These are phyloP conservation scores for Cryptocheilus praepositus DNA, from an alignment of 2,888 invertebrate species.

Conservation along the genomic window DNA sequence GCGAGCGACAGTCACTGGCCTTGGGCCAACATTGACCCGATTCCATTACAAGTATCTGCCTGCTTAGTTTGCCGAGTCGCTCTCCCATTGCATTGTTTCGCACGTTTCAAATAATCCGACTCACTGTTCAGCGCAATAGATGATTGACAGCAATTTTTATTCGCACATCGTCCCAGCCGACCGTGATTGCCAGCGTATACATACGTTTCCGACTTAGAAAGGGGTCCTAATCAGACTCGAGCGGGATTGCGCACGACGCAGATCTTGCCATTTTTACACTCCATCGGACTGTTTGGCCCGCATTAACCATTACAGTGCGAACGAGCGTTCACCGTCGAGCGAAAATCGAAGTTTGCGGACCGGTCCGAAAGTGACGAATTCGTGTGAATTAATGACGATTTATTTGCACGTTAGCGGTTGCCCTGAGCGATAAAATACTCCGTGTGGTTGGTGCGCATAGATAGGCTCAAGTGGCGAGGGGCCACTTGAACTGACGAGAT, in stretches of 20 bases:
- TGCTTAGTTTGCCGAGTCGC: too few species aligned
- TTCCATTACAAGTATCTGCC: slow-evolving; percentile 60
- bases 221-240: too few species aligned
- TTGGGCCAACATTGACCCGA: slow-evolving; percentile 68
- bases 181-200: too few species aligned
- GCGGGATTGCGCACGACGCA: background rate
- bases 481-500: slow-evolving; percentile 69
- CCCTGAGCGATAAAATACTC: slow-evolving; percentile 35
- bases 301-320: background rate
- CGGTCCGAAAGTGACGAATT: background rate
- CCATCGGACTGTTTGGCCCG: background rate
- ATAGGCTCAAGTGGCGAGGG: slow-evolving; percentile 67
- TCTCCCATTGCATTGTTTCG: too few species aligned
- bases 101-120: too few species aligned
- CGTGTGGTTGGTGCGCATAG: slow-evolving; percentile 41
- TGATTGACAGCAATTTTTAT: too few species aligned
- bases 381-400: slow-evolving; percentile 6
- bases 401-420: slow-evolving; percentile 7
- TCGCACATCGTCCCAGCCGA: too few species aligned
- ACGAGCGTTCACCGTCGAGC: background rate
- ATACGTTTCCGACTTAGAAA: too few species aligned
- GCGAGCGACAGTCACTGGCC: slow-evolving; percentile 55
- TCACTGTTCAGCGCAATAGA: too few species aligned
- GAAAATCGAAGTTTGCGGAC: background rate
- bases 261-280: background rate